A percentile compares a stretch with the other conserved stretches of the same genome.
These are phyloP conservation scores for Platanista minor DNA, from an alignment of 2,113 vertebrate species.

Conservation along the genomic window DNA sequence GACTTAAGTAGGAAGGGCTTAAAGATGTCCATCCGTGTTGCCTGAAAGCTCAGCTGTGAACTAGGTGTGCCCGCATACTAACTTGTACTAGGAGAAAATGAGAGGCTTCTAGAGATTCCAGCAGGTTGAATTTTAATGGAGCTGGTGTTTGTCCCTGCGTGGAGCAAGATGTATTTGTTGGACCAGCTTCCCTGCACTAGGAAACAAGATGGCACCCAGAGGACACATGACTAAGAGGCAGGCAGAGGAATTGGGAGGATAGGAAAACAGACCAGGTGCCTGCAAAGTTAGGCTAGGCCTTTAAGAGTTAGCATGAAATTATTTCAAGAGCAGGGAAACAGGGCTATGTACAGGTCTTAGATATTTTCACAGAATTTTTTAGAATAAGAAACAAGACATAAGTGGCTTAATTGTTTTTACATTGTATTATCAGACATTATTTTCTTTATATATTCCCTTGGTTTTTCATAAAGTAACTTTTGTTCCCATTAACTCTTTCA, in stretches of 20 bases:
- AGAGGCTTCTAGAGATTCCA: not conserved
- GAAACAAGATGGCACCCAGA: not conserved
- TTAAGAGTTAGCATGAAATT: not conserved
- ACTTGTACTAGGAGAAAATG: not conserved
- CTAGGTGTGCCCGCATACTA: not conserved
- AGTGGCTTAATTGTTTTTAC: not conserved
- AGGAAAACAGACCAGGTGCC: not conserved
- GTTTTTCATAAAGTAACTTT: not conserved
- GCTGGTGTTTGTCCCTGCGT: not conserved
- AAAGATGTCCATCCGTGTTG: not conserved
- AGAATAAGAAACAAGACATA: not conserved
- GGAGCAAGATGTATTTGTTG: not conserved
- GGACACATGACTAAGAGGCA: not conserved
- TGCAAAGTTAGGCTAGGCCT: not conserved
- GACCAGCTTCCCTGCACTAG: not conserved
- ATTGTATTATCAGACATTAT: not conserved
- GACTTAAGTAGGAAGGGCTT: not conserved
- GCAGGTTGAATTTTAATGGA: not conserved
- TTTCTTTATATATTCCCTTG: not conserved
- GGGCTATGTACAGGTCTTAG: not conserved
- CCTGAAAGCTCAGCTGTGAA: not conserved
- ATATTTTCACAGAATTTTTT: conserved; percentile 13
- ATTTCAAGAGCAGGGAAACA: not conserved
- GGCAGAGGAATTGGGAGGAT: not conserved
- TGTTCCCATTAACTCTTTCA: not conserved